A percentile compares a stretch with the other conserved stretches of the same genome.
Evolutionary conservation across 2,888 invertebrate genomes (phyloP).

Genomic region (Metellina segmentata): DNA sequence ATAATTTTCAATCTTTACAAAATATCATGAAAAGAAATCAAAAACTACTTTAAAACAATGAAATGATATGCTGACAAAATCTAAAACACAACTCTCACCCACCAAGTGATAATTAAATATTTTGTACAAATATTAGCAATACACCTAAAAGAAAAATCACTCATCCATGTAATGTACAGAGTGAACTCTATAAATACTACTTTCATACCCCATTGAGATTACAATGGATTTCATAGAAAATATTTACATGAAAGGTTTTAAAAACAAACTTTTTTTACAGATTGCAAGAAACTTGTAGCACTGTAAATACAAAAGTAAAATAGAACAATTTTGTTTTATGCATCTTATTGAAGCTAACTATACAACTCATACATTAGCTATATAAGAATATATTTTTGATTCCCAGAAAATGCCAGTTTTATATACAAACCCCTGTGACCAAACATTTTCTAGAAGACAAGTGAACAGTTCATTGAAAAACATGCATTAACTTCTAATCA

Average conservation of each 20-base stretch:
- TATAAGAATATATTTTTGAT: background rate
- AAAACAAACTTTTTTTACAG: background rate
- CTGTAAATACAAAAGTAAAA: background rate
- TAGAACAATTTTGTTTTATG: background rate
- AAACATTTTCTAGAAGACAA: background rate
- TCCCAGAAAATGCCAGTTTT: background rate
- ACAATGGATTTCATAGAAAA: background rate
- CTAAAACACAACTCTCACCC: too few species aligned
- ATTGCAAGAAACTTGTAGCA: background rate
- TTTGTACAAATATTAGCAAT: too few species aligned
- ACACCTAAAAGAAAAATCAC: too few species aligned
- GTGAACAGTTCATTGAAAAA: background rate
- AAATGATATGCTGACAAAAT: too few species aligned
- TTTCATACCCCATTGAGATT: background rate
- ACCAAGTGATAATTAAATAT: too few species aligned
- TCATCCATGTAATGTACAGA: too few species aligned
- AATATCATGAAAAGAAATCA: too few species aligned
- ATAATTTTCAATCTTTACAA: too few species aligned
- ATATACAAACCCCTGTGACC: background rate
- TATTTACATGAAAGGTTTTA: background rate
- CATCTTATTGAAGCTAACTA: background rate
- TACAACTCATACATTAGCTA: background rate
- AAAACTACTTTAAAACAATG: too few species aligned
- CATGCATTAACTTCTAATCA: background rate
- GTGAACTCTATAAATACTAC: background rate